These are phyloP conservation scores for Lophura nycthemera DNA, from an alignment of 2,113 vertebrate species.

Conservation along the genomic window DNA sequence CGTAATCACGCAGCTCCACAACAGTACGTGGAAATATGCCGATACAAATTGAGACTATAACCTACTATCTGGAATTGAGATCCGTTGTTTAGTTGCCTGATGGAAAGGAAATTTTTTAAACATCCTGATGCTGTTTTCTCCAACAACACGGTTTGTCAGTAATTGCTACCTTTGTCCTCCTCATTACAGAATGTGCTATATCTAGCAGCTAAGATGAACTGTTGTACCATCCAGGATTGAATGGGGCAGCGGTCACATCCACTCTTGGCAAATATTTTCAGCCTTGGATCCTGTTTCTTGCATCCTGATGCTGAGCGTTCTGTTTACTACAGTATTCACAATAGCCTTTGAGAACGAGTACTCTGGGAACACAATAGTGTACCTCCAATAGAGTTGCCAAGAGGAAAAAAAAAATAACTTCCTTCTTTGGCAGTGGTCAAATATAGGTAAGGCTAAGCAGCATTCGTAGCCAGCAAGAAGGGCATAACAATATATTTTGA, in stretches of 20 bases:
- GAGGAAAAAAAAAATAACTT: constrained; percentile 62
- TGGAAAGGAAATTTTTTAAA: constrained; percentile 47
- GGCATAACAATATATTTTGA: not conserved
- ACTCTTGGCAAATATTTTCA: constrained; percentile 47
- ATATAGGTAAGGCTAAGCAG: constrained; percentile 67
- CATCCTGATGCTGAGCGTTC: constrained; percentile 61
- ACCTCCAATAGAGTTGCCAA: constrained; percentile 71
- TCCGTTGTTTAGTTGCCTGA: not conserved
- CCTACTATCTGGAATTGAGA: not conserved
- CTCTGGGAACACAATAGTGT: constrained; percentile 72
- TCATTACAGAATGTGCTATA: constrained; percentile 12
- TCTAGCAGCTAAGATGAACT: constrained; percentile 28
- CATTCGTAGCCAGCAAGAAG: constrained; percentile 25
- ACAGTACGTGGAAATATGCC: not conserved
- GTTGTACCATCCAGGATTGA: constrained; percentile 37
- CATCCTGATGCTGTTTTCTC: constrained; percentile 51
- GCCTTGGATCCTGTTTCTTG: constrained; percentile 67
- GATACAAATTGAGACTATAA: not conserved
- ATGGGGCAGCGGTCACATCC: constrained; percentile 65
- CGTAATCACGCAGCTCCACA: not conserved
- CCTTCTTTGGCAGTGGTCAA: constrained; percentile 58
- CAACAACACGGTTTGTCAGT: not conserved
- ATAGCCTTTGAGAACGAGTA: constrained; percentile 56
- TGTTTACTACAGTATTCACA: constrained; percentile 68
- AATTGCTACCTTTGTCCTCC: constrained; percentile 49